Base-by-base conservation (phyloP, 2,113 vertebrate species). In the Sturnus vulgaris region DNA sequence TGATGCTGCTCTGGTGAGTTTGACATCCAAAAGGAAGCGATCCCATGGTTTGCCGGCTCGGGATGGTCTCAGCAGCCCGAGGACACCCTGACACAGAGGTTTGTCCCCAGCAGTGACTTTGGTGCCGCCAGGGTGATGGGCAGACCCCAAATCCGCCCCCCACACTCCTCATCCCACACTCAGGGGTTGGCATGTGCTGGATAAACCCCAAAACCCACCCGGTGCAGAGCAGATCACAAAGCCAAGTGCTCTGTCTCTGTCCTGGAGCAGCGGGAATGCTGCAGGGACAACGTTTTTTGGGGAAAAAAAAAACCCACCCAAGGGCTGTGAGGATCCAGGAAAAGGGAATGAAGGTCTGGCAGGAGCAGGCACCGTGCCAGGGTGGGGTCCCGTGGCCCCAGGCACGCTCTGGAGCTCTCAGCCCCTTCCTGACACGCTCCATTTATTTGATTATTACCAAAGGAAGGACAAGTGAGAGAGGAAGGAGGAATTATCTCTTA, bases 351-450 rank as follows among this genome's bases (percentile, higher is more conserved):
- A 44, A 56, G 23, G 44, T 37, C 35, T 0, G 0, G 9, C 10
- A 0, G 0, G 31, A 49, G 56, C 3, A 35, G 55, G 27, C 24
- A 11, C 39, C 0, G 0, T 5, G 27, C 35, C 73, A 50, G 39
- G 7, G 37, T 2, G 15, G 8, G 22, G 15, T 22, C 50, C 70
- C 55, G 10, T 0, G 2, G 18, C 55, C 49, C 71, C 92, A 39
- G 27, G 21, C 46, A 66, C 2, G 4, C 25, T 30, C 71, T 4
- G 2, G 39, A 78, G 65, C 84, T 76, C 91, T 39, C 82, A 82
- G 84, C 44, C 81, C 27, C 0, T 76, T 68, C 53, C 75, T n/a
- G 88, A 46, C 81, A 70, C 1, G 72, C 93, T 94, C 90, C 63
- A 71, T 79, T 92, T 90, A 39, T 17, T 70, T 76, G 57, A 72